These are phyloP conservation scores for Terrapene triunguis DNA, from an alignment of 2,113 vertebrate species.

Conservation along the genomic window DNA sequence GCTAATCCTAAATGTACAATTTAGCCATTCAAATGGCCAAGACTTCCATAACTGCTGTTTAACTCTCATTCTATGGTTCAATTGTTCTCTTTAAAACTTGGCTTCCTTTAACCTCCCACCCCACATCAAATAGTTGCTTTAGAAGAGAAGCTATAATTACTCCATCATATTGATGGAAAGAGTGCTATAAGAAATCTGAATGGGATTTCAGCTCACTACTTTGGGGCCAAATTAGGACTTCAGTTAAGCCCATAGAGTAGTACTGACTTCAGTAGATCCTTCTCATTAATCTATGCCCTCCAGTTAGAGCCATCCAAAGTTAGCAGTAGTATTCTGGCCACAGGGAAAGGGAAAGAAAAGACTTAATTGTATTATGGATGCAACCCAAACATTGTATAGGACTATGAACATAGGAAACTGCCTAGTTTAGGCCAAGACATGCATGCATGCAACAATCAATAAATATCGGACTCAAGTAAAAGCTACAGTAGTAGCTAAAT, in stretches of 20 bases:
- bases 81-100: background rate
- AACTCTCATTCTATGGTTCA: background rate
- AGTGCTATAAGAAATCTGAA: background rate
- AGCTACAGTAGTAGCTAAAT: background rate
- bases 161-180: background rate
- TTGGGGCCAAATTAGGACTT: background rate
- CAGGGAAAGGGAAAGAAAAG: background rate
- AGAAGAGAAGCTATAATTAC: background rate
- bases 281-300: background rate
- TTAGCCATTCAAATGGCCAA: background rate
- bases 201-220: background rate
- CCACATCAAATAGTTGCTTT: background rate
- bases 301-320: background rate
- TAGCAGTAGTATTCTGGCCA: background rate
- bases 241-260: background rate
- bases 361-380: background rate
- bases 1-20: background rate
- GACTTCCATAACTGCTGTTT: rapidly evolving
- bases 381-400: background rate
- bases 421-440: background rate
- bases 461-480: rapidly evolving
- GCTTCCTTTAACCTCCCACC: background rate
- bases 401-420: rapidly evolving
- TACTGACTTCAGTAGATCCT: background rate
- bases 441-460: rapidly evolving